Evolutionary conservation across 2,888 invertebrate genomes (phyloP).

Genomic region (Achlya flavicornis): DNA sequence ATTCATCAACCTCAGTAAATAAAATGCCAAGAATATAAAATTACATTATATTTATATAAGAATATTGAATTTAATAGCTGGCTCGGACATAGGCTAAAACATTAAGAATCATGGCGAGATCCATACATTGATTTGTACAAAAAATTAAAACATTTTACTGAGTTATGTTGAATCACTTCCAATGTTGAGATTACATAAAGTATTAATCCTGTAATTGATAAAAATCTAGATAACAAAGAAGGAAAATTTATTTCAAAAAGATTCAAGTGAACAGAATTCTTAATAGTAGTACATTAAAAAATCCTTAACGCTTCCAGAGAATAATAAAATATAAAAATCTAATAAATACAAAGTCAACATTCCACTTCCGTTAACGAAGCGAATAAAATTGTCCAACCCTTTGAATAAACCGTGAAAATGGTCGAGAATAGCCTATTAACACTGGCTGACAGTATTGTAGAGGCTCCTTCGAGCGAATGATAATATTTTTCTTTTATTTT

Average conservation of each 20-base stretch:
- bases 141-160: too few species aligned
- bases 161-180: too few species aligned
- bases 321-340: conserved; percentile 61
- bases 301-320: conserved; percentile 33
- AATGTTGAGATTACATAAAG: too few species aligned
- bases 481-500: conserved; percentile 79
- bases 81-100: too few species aligned
- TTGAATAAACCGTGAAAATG: conserved; percentile 74
- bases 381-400: conserved; percentile 74
- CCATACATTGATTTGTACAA: too few species aligned
- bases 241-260: background rate
- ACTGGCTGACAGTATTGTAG: conserved; percentile 71
- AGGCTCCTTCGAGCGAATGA: conserved; percentile 61
- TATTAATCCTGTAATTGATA: too few species aligned
- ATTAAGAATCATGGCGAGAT: too few species aligned
- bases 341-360: conserved; percentile 63
- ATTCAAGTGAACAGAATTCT: conserved; percentile 13
- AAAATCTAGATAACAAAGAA: background rate
- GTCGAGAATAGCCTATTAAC: conserved; percentile 74
- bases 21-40: too few species aligned
- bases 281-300: conserved; percentile 22
- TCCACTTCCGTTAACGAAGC: conserved; percentile 69
- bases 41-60: too few species aligned
- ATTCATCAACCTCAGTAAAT: too few species aligned
- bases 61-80: too few species aligned